Conservation (phyloP, 2,113 vertebrate genomes). For the Ursus arctos region DNA sequence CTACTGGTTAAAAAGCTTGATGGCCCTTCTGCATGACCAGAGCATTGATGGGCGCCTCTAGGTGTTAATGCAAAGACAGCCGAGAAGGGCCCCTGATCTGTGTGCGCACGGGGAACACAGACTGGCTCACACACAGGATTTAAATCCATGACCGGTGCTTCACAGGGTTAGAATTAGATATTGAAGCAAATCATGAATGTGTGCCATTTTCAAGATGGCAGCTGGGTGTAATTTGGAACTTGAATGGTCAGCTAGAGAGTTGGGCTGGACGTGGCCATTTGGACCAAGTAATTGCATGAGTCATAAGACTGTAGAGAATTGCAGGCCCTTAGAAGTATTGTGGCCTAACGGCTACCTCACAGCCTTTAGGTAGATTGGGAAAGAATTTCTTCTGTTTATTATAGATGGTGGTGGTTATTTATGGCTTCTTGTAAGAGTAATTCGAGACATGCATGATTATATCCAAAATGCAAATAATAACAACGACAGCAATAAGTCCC, state of each 20-base stretch:
- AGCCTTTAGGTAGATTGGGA: not conserved
- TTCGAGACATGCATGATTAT: not conserved
- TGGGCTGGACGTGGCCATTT: not conserved
- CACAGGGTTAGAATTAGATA: not conserved
- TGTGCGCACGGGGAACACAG: not conserved
- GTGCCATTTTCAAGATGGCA: not conserved
- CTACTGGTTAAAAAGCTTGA: not conserved
- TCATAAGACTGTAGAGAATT: not conserved
- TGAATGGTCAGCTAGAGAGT: not conserved
- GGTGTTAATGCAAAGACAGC: not conserved
- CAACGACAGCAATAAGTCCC: not conserved
- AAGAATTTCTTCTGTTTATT: not conserved
- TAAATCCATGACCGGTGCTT: not conserved
- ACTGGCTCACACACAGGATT: not conserved
- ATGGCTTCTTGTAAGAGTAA: not conserved
- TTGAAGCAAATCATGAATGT: not conserved
- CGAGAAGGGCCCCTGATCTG: not conserved
- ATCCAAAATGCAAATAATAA: not conserved
- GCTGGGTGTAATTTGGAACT: not conserved
- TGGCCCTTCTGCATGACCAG: not conserved
- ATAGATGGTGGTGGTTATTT: not conserved
- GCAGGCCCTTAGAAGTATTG: not conserved
- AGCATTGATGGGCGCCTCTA: not conserved
- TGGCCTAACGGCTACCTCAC: not conserved
- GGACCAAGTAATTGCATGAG: constrained; percentile 21